Evolutionary conservation across 2,888 invertebrate species (phyloP), one percentile per base, ranked within the genome.

Genomic region (Aphodius sticticus): DNA sequence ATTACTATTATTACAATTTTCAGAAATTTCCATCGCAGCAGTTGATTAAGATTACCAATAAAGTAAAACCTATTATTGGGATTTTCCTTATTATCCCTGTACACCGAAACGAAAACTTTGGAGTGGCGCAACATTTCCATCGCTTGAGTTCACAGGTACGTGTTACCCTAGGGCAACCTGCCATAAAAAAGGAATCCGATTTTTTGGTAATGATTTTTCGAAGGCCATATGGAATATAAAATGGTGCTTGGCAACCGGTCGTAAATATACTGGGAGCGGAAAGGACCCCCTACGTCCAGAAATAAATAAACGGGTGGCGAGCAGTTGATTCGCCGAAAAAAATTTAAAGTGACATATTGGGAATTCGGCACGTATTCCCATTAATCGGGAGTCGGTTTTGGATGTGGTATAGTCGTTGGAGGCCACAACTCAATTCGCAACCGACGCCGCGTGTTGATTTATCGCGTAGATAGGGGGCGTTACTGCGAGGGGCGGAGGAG

Each of bases 391-490:
- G 74, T 35, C 36, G 36, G 74, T 74, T 37, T 35, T n/a, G 72
- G 72, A 26, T 35, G n/a, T 35, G 74, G 74, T 37, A 12, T 74
- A 35, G 74, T 35, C 74, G 16, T 74, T 37, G 74, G 74, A 35
- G 74, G 74, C 74, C 74, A 74, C 74, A 74, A 74, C 74, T 74
- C 74, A 74, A 74, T 74, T 74, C 74, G 74, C 74, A 15, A 74
- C 74, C 74, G 36, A 14, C 72, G 72, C 69, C 76, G 76, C 69
- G 76, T 76, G 69, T 76, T 76, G 69, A 69, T 76, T 76, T 76
- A 76, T 69, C 69, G 76, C 76, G 69, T 14, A 35, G 76, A 69
- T 76, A 69, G 76, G 76, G 35, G 69, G 69, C 35, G 69, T 72
- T 72, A 15, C 26, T 35, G 72, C 16, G 36, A 6, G 36, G 72